Conservation (phyloP, 2,888 invertebrate species). For the Pedicia rivosa region DNA sequence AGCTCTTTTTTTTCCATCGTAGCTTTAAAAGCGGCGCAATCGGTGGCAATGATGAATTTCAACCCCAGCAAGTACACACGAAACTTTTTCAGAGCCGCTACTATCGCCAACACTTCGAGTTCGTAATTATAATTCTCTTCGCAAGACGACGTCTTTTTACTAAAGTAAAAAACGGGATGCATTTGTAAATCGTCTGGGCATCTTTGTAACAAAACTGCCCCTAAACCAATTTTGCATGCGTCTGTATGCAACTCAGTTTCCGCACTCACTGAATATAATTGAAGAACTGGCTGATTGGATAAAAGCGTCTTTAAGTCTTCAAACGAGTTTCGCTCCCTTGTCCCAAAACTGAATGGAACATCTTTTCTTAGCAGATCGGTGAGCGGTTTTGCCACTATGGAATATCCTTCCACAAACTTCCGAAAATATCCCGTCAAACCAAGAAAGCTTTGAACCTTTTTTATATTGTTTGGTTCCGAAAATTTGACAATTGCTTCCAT, state of each 20-base stretch:
- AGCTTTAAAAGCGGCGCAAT: constrained; percentile 18
- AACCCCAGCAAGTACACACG: constrained; percentile 16
- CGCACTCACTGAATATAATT: constrained; percentile 14
- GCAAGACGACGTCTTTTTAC: constrained; percentile 15
- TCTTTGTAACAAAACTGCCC: constrained; percentile 16
- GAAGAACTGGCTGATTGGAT: constrained; percentile 12
- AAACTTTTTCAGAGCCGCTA: constrained; percentile 16
- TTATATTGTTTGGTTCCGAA: too few relatives aligned
- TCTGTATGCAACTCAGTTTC: constrained; percentile 17
- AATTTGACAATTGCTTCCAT: constrained; percentile 1
- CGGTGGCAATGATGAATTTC: constrained; percentile 14
- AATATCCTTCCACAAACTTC: too few relatives aligned
- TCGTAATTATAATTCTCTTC: constrained; percentile 19
- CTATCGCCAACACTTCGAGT: constrained; percentile 19
- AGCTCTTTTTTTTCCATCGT: constrained; percentile 17
- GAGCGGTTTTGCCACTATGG: too few relatives aligned
- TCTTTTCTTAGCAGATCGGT: too few relatives aligned
- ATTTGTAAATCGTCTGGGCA: constrained; percentile 12
- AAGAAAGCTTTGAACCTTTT: too few relatives aligned
- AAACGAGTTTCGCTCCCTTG: not conserved
- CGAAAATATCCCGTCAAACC: too few relatives aligned
- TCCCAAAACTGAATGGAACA: too few relatives aligned
- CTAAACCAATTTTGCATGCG: constrained; percentile 16
- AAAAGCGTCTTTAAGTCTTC: not conserved
- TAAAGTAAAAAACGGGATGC: constrained; percentile 17